phyloP scores from a whole-genome alignment of 2,797 vertebrate species.

The Cryptoprocta ferox region DNA sequence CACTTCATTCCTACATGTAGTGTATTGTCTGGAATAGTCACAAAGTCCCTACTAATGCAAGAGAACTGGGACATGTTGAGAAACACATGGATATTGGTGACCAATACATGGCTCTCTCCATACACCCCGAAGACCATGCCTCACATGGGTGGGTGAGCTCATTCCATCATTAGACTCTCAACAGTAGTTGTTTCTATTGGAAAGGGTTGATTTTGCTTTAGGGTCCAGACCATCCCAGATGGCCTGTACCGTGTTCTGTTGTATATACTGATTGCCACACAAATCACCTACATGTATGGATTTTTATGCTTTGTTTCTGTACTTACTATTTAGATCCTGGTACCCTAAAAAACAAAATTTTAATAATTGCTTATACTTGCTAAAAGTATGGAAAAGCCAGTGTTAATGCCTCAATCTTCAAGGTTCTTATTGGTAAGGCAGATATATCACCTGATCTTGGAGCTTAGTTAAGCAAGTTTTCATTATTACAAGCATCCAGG shows the following conservation, averaged over 20 bases:
- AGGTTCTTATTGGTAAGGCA: not conserved
- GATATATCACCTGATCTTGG: not conserved
- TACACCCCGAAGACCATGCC: too few species aligned
- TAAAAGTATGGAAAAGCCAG: not conserved
- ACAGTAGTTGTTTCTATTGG: not conserved
- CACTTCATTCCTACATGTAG: not conserved
- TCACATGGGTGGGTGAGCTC: not conserved
- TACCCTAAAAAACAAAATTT: not conserved
- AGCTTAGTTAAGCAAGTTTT: slow-evolving; percentile 19
- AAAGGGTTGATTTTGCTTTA: not conserved
- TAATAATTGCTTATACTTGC: not conserved
- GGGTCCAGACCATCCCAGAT: not conserved
- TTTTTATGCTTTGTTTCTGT: slow-evolving; percentile 6
- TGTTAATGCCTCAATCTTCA: not conserved
- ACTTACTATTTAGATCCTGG: not conserved
- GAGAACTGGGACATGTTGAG: too few species aligned
- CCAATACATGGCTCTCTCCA: not conserved
- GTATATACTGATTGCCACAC: not conserved
- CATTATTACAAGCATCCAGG: not conserved
- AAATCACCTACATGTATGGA: not conserved
- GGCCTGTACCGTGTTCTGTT: not conserved
- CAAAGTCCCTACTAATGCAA: not conserved
- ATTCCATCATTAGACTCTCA: not conserved
- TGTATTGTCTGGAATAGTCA: not conserved
- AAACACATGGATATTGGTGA: not conserved